Evolutionary conservation across 1,140 invertebrate genomes (phyloP), one percentile per base, ranked within the genome.

Genomic region (Frieseomelitta varia): DNA sequence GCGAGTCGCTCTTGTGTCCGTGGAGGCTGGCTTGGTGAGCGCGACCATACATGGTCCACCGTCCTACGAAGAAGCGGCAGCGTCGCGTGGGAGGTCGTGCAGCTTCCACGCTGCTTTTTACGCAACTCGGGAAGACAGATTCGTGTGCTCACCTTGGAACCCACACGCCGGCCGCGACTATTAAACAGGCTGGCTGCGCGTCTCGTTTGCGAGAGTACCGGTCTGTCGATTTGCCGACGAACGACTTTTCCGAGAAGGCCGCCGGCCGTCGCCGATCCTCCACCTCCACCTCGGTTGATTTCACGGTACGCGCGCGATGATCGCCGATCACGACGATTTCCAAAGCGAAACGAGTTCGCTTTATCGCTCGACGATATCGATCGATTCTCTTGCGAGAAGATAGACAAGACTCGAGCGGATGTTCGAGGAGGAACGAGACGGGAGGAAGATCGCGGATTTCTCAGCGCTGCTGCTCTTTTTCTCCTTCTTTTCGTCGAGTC

Each of bases 41-140:
- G 79, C 88, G 81, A 69, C 88, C 88, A 87, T 90, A 90, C 88
- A 90, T 89, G 88, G 88, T 89, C 79, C 88, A 78, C 53, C 68
- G 34, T 47, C 63, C 79, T 81, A 87, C 88, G 75, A 80, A 76
- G 87, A 72, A 79, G 78, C 80, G 56, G 61, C n/a, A 68, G 51
- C 80, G 56, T 85, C 88, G 88, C 88, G 88, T 90, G 88, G 88
- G 88, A 90, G 88, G 88, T 89, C 87, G 88, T 61, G 65, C 55
- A 24, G 80, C 77, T 71, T 61, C 55, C 67, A 58, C 73, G 77
- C 19, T 21, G 53, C 27, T 89, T 89, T 89, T 88, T 88, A 84
- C 81, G 79, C 72, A n/a, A 14, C 85, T 19, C 39, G 27, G 63
- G 55, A 81, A 88, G 55, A 83, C 76, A 68, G 80, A 88, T 89